phyloP scores from a whole-genome alignment of 2,888 invertebrate genomes.

The Gandaritis pyraliata region DNA sequence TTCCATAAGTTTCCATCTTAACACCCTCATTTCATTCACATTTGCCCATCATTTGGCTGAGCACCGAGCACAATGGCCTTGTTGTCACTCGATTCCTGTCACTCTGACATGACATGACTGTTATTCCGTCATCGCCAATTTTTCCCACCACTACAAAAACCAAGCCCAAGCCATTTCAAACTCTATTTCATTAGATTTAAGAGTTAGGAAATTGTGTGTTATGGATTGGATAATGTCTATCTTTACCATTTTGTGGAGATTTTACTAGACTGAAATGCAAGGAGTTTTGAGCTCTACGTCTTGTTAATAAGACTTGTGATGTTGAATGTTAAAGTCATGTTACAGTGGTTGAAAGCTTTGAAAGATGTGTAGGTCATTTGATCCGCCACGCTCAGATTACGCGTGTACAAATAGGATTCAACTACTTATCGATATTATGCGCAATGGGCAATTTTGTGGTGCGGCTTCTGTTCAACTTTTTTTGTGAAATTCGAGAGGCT shows the following conservation, averaged over 20 bases:
- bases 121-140: constrained; percentile 33
- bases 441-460: constrained; percentile 30
- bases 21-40: constrained; percentile 17
- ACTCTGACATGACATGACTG: constrained; percentile 38
- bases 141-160: constrained; percentile 7
- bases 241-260: constrained; percentile 7
- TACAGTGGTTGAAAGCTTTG: constrained; percentile 28
- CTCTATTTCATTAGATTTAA: constrained; percentile 6
- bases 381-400: constrained; percentile 56
- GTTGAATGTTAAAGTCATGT: neutral
- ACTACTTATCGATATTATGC: constrained; percentile 43
- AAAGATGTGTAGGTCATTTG: constrained; percentile 59
- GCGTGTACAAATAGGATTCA: constrained; percentile 62
- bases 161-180: constrained; percentile 6
- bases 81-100: constrained; percentile 40
- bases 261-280: neutral
- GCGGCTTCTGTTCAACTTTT: constrained; percentile 25
- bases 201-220: neutral
- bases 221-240: constrained; percentile 12
- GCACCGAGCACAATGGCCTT: constrained; percentile 30
- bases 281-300: constrained; percentile 10
- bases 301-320: neutral
- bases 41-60: constrained; percentile 26
- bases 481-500: constrained; percentile 12
- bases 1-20: constrained; percentile 13